phyloP scores from a whole-genome alignment of 2,888 invertebrate species.

The Isotomurus palustris region DNA sequence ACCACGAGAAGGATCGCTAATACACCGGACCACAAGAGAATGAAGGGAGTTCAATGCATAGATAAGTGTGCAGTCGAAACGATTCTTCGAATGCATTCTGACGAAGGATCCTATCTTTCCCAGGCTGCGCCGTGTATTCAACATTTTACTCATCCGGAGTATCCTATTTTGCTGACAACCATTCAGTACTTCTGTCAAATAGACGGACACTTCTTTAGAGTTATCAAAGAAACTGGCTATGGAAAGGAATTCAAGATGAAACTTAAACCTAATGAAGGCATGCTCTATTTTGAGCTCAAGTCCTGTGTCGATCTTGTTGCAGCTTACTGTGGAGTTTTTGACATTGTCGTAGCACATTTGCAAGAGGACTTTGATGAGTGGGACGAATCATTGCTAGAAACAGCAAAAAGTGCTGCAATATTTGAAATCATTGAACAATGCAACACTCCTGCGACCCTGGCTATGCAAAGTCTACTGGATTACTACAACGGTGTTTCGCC shows the following conservation, averaged over 20 bases:
- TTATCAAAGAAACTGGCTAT: slow-evolving; percentile 6
- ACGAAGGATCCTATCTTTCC: slow-evolving; percentile 70
- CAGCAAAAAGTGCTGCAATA: slow-evolving; percentile 78
- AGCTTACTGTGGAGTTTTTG: slow-evolving; percentile 72
- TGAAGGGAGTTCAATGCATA: slow-evolving; percentile 23
- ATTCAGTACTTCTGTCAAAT: slow-evolving; percentile 80
- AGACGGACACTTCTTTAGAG: slow-evolving; percentile 57
- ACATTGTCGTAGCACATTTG: slow-evolving; percentile 65
- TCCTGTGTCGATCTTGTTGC: slow-evolving; percentile 71
- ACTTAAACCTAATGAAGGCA: slow-evolving; percentile 62
- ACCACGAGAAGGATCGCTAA: slow-evolving; percentile 28
- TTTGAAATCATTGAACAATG: slow-evolving; percentile 71
- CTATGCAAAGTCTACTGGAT: slow-evolving; percentile 60
- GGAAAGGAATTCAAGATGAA: slow-evolving; percentile 67
- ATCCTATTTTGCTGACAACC: slow-evolving; percentile 70
- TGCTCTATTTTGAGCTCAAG: slow-evolving; percentile 67
- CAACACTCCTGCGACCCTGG: slow-evolving; percentile 48
- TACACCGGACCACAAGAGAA: slow-evolving; percentile 26
- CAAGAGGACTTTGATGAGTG: slow-evolving; percentile 53
- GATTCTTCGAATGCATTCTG: slow-evolving; percentile 65
- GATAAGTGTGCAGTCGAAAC: slow-evolving; percentile 20
- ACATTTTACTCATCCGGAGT: slow-evolving; percentile 60
- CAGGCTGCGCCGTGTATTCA: slow-evolving; percentile 65
- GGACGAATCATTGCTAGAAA: slow-evolving; percentile 69
- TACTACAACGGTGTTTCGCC: slow-evolving; percentile 63